Base-by-base conservation (phyloP, 2,113 vertebrate genomes). In the Saguinus imperator region DNA sequence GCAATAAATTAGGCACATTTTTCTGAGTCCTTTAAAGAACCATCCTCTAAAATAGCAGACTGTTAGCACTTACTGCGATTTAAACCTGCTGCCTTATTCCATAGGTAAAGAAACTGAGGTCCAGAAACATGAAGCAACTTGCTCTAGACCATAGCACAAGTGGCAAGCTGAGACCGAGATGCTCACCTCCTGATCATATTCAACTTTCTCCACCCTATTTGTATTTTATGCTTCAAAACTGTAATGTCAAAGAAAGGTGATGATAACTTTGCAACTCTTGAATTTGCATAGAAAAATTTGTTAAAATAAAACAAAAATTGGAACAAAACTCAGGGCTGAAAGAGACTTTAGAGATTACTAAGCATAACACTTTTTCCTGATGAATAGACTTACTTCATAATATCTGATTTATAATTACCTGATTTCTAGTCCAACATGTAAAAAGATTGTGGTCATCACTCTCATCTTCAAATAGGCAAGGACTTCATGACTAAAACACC, bases 221-320 rank as follows among this genome's bases (percentile, higher is more conserved):
- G 12, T 18, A 73, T 82, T 93, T 88, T 90, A 40, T 40, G 43
- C 57, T 73, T 57, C n/a, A 97, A 94, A 50, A 81, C 23, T 89
- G 27, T 77, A 91, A 17, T 27, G 27, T 97, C 72, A 87, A 75
- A 76, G 50, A 86, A 55, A 52, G 70, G 20, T 61, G 27, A 37
- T n/a, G 37, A 87, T 37, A 52, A 3, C 14, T 97, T 95, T 97
- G 11, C 16, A 96, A 68, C 66, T 29, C 20, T 93, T 95, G 52
- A 73, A 94, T 80, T 90, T 85, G 45, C 1, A 23, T 4, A 7
- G 25, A 58, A 68, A 32, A 73, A 92, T 91, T 91, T 92, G 18
- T 76, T 79, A 86, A 64, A 58, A 58, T 58, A 21, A 58, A 25
- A 25, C 52, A 58, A 58, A 18, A 83, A 91, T 13, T 70, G 58